Conservation (phyloP, 2,113 vertebrate species). For the Phyllostomus hastatus region DNA sequence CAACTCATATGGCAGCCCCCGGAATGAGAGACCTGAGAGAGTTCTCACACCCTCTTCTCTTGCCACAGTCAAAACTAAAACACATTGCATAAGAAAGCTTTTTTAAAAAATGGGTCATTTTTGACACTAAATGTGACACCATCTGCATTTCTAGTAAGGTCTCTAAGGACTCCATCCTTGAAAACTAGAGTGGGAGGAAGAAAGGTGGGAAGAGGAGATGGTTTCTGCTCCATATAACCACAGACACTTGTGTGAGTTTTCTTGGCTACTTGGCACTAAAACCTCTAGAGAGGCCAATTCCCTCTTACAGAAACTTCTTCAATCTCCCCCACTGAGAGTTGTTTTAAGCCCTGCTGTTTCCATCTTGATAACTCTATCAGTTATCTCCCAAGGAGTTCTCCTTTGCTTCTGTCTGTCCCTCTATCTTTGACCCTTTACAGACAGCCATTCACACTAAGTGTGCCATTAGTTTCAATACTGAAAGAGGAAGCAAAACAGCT, state of each 20-base stretch:
- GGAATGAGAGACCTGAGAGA: constrained; percentile 6
- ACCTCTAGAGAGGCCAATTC: neutral
- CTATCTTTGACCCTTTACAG: neutral
- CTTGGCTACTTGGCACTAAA: neutral
- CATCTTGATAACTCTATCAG: neutral
- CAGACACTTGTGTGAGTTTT: neutral
- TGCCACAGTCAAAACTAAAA: constrained; percentile 19
- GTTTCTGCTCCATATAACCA: neutral
- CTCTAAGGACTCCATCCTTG: neutral
- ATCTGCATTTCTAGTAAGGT: constrained; percentile 45
- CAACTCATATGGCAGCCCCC: neutral
- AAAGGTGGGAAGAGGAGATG: neutral
- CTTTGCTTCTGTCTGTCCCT: neutral
- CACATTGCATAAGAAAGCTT: constrained; percentile 20
- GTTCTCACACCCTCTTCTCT: constrained; percentile 19
- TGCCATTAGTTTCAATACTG: neutral
- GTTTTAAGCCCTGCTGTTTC: neutral
- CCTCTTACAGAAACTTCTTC: neutral
- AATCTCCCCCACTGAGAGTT: neutral
- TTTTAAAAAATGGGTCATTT: constrained; percentile 49
- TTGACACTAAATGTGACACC: constrained; percentile 35
- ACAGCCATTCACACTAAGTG: neutral
- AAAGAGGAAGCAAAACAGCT: neutral
- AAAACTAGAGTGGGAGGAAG: neutral
- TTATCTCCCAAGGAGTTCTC: neutral